phyloP scores from a whole-genome alignment of 2,113 vertebrate species.

The Anhinga rufa region DNA sequence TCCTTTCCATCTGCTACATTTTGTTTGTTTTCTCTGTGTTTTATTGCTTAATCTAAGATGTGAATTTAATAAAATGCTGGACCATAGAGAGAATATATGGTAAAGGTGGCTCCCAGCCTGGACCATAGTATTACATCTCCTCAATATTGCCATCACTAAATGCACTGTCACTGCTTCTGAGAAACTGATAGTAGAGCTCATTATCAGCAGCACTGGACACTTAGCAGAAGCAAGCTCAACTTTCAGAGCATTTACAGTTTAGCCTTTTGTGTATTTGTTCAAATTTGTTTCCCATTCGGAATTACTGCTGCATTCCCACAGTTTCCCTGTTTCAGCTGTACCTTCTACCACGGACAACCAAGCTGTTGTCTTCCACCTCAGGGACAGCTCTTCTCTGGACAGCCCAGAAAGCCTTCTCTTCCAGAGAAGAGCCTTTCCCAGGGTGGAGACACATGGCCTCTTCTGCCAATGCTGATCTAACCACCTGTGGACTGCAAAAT shows the following conservation, averaged over 20 bases:
- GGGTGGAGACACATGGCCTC: background rate
- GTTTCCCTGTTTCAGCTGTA: background rate
- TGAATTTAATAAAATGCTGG: background rate
- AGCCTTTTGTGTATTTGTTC: background rate
- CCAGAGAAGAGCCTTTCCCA: background rate
- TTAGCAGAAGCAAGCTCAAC: background rate
- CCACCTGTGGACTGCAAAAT: background rate
- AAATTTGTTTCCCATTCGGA: background rate
- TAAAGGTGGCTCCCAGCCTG: background rate
- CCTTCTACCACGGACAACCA: background rate
- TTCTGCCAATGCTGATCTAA: background rate
- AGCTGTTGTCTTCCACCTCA: background rate
- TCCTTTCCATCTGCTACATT: conserved; percentile 3
- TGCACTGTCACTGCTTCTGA: background rate
- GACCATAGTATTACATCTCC: background rate
- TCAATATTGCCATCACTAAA: background rate
- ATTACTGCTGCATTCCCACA: background rate
- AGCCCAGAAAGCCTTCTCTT: background rate
- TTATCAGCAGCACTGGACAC: background rate
- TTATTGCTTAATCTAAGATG: background rate
- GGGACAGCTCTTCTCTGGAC: background rate
- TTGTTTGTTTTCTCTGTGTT: background rate
- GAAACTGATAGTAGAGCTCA: background rate
- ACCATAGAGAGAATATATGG: background rate
- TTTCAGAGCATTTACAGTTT: background rate